Conservation (phyloP, 2,113 vertebrate species). For the Malurus melanocephalus region DNA sequence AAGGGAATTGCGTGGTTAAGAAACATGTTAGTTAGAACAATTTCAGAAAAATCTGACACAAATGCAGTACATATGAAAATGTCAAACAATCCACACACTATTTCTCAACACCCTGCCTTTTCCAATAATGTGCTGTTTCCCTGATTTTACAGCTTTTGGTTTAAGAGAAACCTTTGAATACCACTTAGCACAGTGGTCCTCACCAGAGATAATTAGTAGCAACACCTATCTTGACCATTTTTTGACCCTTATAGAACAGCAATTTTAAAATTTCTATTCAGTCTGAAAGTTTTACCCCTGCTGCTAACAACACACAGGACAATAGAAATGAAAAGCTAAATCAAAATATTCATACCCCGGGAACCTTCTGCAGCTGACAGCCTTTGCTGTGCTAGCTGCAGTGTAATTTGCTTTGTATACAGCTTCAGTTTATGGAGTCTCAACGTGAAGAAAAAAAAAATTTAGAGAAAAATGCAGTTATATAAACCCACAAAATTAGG, state of each 20-base stretch:
- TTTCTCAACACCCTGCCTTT: neutral
- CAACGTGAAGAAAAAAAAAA: neutral
- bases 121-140: neutral
- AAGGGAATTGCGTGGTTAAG: neutral
- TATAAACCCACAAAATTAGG: neutral
- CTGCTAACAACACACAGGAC: neutral
- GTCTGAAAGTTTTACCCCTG: neutral
- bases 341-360: neutral
- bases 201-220: neutral
- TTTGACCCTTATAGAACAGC: neutral
- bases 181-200: neutral
- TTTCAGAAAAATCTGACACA: neutral
- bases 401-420: neutral
- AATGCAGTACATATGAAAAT: neutral
- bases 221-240: neutral
- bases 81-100: neutral
- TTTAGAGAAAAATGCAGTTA: neutral
- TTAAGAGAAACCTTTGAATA: neutral
- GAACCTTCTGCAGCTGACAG: neutral
- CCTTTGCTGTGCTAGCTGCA: neutral
- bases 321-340: neutral
- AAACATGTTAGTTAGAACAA: neutral
- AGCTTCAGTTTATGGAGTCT: neutral
- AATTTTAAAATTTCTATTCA: neutral
- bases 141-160: neutral